Base-by-base conservation (phyloP, 2,888 invertebrate genomes). In the Antheraea assamensis region DNA sequence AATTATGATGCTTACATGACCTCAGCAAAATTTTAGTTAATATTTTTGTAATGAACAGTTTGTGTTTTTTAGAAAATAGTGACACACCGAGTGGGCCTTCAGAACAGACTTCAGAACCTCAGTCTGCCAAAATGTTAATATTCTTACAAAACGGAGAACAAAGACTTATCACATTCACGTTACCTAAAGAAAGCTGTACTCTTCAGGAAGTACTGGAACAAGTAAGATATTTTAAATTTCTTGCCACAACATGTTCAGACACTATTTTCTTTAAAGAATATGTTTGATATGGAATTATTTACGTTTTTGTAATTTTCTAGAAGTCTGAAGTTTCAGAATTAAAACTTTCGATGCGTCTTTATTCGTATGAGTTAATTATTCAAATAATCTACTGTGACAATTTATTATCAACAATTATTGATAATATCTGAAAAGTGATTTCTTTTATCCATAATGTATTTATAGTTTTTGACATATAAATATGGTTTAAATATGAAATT, bases 161-260 rank as follows among this genome's bases (percentile, higher is more conserved):
- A 88, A 95, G 97, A 84, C 93, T 97, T 76, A 97, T 97, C 73
- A 97, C 97, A 17, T 97, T 97, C 86, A 97, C 97, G 74, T 93
- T 97, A 80, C 97, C 97, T 13, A 96, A 97, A 83, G 97, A 97
- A 87, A 97, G 97, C 77, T 97, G 97, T 88, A 97, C 97, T 0
- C 96, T 97, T 73, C 97, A 97, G 87, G 97, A 97, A 92, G 96
- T 97, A 78, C 91, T 97, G 75, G 97, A 97, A 87, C 97, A 97
- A 95, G 97, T 97, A 80, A 68, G 61, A 30, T 27, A 27, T 64
- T 64, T 30, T 17, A 64, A 30, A 4, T 17, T 21, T 68, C 2
- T 21, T 35, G 3, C 21, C n/a, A 58, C 0, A 58, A 8, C 10
- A 58, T 58, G n/a, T 21, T 0, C 52, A 21, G 58, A 8, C 1